Conservation (phyloP, 2,113 vertebrate species). For the Corydoras maculifer region DNA sequence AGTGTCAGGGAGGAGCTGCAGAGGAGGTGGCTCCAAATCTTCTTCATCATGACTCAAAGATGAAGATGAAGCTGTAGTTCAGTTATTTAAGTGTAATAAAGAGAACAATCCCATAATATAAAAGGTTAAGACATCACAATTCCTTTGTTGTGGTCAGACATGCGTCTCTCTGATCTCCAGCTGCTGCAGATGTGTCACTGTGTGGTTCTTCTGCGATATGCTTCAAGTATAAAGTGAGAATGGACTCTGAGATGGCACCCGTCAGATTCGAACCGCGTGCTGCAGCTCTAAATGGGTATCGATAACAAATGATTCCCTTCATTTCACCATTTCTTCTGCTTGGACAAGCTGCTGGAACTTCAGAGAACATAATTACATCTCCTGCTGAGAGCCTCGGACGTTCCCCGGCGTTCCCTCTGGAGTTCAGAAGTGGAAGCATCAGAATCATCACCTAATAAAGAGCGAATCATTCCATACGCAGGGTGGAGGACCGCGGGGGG, state of each 20-base stretch:
- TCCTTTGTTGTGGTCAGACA: too few relatives aligned
- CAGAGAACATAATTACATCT: slow-evolving; percentile 61
- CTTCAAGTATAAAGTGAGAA: slow-evolving; percentile 24
- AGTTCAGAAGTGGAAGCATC: slow-evolving; percentile 32
- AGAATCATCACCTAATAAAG: slow-evolving; percentile 24
- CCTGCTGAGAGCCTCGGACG: slow-evolving; percentile 57
- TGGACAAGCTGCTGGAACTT: slow-evolving; percentile 57
- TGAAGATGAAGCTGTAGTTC: too few relatives aligned
- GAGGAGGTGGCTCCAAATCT: too few relatives aligned
- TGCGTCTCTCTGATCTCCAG: too few relatives aligned
- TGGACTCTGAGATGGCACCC: slow-evolving; percentile 20
- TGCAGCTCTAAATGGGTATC: slow-evolving; percentile 63
- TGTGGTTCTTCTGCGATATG: background rate
- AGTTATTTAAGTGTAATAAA: too few relatives aligned
- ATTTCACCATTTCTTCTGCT: slow-evolving; percentile 61
- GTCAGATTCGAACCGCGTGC: slow-evolving; percentile 43
- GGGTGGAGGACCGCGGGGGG: too few relatives aligned
- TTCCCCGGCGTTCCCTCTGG: slow-evolving; percentile 22
- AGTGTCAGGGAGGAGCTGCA: too few relatives aligned
- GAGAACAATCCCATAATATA: too few relatives aligned
- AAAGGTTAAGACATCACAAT: too few relatives aligned
- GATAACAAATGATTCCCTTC: slow-evolving; percentile 61
- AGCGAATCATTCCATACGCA: background rate
- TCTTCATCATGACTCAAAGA: too few relatives aligned
- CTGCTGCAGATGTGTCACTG: too few relatives aligned